phyloP scores from a whole-genome alignment of 2,888 invertebrate species.

The Galerucella calmariensis region DNA sequence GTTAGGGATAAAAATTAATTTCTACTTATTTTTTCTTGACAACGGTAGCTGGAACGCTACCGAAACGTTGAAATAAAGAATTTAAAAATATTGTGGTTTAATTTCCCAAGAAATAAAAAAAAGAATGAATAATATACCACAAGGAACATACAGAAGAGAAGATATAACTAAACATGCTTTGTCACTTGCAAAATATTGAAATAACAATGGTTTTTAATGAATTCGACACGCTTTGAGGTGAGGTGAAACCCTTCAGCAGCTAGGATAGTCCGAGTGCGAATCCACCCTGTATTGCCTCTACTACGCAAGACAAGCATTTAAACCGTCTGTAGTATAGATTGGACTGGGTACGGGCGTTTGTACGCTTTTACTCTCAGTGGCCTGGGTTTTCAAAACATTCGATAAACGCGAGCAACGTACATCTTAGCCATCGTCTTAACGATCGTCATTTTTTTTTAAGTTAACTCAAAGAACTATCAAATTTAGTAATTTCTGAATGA shows the following conservation, averaged over 20 bases:
- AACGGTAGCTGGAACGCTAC: too few relatives aligned
- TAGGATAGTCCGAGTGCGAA: background rate
- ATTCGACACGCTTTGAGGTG: background rate
- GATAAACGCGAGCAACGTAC: constrained; percentile 25
- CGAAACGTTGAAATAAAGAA: too few relatives aligned
- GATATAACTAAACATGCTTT: too few relatives aligned
- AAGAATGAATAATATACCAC: too few relatives aligned
- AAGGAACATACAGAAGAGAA: too few relatives aligned
- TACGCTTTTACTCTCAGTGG: constrained; percentile 39
- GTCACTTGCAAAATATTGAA: too few relatives aligned
- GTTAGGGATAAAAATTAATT: too few relatives aligned
- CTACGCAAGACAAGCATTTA: constrained; percentile 52
- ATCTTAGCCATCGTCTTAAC: constrained; percentile 18
- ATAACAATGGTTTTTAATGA: too few relatives aligned
- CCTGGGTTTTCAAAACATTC: constrained; percentile 49
- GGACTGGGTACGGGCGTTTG: constrained; percentile 46
- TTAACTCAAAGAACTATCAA: constrained; percentile 15
- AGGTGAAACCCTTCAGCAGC: constrained; percentile 8
- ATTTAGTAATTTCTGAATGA: constrained; percentile 29
- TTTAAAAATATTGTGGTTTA: too few relatives aligned
- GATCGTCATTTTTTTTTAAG: constrained; percentile 17
- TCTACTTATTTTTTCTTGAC: too few relatives aligned
- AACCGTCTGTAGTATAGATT: constrained; percentile 53
- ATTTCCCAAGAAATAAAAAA: too few relatives aligned
- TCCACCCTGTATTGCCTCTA: constrained; percentile 44